Percentiles rank a stretch among this genome's conserved stretches.
Conservation (phyloP, 2,888 invertebrate species). For the Ypsolopha sequella region DNA sequence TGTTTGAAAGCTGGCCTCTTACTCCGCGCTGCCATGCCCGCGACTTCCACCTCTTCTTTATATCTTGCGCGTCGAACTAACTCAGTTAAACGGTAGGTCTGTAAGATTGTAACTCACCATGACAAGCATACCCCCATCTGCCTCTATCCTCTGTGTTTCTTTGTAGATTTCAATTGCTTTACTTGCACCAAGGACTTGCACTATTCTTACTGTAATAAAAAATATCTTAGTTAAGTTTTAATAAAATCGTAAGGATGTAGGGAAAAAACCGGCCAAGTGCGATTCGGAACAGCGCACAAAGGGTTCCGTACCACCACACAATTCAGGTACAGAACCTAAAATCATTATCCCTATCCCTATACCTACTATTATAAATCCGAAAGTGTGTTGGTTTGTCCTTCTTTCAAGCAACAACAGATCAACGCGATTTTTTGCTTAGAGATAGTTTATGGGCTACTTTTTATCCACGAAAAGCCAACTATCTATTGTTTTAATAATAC, state of each 20-base stretch:
- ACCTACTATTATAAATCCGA: too few relatives aligned
- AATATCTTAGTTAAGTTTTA: background rate
- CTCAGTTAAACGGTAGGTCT: background rate
- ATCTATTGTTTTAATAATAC: too few relatives aligned
- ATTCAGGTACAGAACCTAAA: too few relatives aligned
- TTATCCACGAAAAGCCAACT: too few relatives aligned
- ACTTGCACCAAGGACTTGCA: constrained; percentile 78
- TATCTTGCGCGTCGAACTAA: too few relatives aligned
- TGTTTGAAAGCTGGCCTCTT: background rate
- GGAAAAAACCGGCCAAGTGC: background rate
- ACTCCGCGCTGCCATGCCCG: background rate
- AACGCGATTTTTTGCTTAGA: too few relatives aligned
- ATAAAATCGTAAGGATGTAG: background rate
- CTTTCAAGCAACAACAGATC: too few relatives aligned
- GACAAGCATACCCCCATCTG: constrained; percentile 88
- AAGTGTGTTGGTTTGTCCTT: too few relatives aligned
- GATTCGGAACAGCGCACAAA: background rate
- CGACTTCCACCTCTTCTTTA: background rate
- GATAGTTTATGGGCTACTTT: too few relatives aligned
- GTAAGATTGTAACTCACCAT: constrained; percentile 68
- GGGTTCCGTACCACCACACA: too few relatives aligned
- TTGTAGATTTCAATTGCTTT: constrained; percentile 81
- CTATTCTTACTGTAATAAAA: constrained; percentile 73
- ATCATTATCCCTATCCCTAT: too few relatives aligned
- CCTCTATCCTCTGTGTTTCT: constrained; percentile 86